phyloP scores from a whole-genome alignment of 2,113 vertebrate species.

The Amblyornis subalaris region DNA sequence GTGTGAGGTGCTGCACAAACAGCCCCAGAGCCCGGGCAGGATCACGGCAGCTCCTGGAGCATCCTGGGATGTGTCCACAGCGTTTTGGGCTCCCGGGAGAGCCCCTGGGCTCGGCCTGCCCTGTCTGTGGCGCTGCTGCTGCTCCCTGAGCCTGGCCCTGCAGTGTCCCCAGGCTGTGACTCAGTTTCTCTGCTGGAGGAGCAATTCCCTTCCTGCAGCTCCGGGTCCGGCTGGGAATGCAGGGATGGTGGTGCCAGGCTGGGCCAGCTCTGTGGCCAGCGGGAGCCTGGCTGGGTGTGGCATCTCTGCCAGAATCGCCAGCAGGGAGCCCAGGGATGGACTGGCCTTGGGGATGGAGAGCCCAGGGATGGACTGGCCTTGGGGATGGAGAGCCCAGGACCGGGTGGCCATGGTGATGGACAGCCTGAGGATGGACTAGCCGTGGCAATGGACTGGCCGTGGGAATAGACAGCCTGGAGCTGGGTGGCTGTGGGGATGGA shows the following conservation, averaged over 20 bases:
- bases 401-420: not conserved
- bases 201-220: not conserved
- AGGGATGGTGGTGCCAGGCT: no score
- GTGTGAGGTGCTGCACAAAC: not conserved
- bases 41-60: rapidly evolving
- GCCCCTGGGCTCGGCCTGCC: rapidly evolving
- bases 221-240: not conserved
- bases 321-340: not conserved
- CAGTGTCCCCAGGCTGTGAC: not conserved
- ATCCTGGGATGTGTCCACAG: not conserved
- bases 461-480: not conserved
- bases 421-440: no score
- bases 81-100: not conserved
- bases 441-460: rapidly evolving
- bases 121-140: not conserved
- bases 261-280: rapidly evolving
- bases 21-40: not conserved
- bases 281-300: not conserved
- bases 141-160: not conserved
- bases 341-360: no score
- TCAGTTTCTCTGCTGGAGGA: not conserved
- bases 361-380: not conserved
- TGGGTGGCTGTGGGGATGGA: not conserved
- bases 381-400: not conserved
- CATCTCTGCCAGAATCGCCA: rapidly evolving